Base-by-base conservation (phyloP, 2,113 vertebrate species). In the Xyliphius kryptos region DNA sequence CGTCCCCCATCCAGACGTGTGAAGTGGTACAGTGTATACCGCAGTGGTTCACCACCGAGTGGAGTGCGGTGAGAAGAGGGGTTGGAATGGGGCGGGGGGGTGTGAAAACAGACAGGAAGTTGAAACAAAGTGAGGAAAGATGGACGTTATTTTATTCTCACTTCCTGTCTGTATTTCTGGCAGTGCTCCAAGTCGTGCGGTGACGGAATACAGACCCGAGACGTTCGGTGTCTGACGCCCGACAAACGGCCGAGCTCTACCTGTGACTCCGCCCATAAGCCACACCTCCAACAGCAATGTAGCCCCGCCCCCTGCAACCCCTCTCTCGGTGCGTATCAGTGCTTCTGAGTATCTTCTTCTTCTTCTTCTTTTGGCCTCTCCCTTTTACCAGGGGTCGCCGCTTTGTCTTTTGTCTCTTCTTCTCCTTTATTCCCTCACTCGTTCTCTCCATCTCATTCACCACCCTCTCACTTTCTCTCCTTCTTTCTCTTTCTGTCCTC, bases 111-210 rank as follows among this genome's bases (percentile, higher is more conserved):
- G n/a, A n/a, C n/a, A n/a, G n/a, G n/a, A n/a, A n/a, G n/a, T n/a
- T n/a, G n/a, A n/a, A n/a, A n/a, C n/a, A n/a, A n/a, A n/a, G n/a
- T n/a, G n/a, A n/a, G n/a, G n/a, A n/a, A n/a, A n/a, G n/a, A n/a
- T n/a, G n/a, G n/a, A n/a, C n/a, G n/a, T n/a, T n/a, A n/a, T n/a
- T n/a, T n/a, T n/a, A n/a, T n/a, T n/a, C n/a, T n/a, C n/a, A n/a
- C n/a, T n/a, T n/a, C n/a, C n/a, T n/a, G n/a, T n/a, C n/a, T n/a
- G n/a, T 43, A 3, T 43, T 14, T 61, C 13, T 50, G 47, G 32
- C 26, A 93, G 92, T 92, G 91, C 53, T 94, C 92, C n/a, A 87
- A 78, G 2, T 90, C 88, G 1, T 91, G 90, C 63, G 78, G 87
- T 10, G 86, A 86, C 0, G 89, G 91, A 2, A 1, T 80, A 3